Conservation (phyloP, 1,140 invertebrate species). For the Drosophila novamexicana region DNA sequence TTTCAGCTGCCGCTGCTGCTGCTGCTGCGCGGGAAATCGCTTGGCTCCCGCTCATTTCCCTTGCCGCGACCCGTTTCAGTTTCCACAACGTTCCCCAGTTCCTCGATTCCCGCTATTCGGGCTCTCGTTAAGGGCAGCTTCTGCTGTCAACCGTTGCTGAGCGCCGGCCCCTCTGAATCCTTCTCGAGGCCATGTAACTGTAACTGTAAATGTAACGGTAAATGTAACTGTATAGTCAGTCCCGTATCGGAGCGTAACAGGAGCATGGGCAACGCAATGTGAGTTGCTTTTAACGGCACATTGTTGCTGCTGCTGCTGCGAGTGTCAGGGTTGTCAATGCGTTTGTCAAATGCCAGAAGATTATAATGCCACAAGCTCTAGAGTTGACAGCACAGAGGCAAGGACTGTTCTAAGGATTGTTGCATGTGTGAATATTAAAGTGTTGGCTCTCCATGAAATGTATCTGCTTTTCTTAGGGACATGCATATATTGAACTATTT, state of each 20-base stretch:
- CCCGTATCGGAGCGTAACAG: neutral
- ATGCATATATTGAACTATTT: no score
- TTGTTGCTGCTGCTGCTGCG: neutral
- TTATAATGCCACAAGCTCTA: neutral
- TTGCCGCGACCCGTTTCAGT: neutral
- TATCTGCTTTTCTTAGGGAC: no score
- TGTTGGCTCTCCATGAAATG: no score
- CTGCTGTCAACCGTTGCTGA: slow-evolving; percentile 46
- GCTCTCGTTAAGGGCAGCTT: neutral
- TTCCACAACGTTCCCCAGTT: slow-evolving; percentile 10
- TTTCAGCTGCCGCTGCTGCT: slow-evolving; percentile 38
- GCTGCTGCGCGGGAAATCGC: slow-evolving; percentile 46
- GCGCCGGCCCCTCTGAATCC: slow-evolving; percentile 63
- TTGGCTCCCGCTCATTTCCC: slow-evolving; percentile 3
- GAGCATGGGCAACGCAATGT: neutral
- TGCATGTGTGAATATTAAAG: neutral
- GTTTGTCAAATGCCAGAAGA: neutral
- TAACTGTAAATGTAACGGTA: slow-evolving; percentile 39
- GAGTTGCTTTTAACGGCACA: slow-evolving; percentile 1
- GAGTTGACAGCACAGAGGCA: slow-evolving; percentile 5
- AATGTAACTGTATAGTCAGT: slow-evolving; percentile 26
- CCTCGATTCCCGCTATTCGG: neutral
- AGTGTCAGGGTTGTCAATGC: slow-evolving; percentile 13
- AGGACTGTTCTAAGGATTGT: neutral
- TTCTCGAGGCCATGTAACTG: slow-evolving; percentile 59